Evolutionary conservation across 2,113 vertebrate species (phyloP).

Genomic region (Empidonax traillii): DNA sequence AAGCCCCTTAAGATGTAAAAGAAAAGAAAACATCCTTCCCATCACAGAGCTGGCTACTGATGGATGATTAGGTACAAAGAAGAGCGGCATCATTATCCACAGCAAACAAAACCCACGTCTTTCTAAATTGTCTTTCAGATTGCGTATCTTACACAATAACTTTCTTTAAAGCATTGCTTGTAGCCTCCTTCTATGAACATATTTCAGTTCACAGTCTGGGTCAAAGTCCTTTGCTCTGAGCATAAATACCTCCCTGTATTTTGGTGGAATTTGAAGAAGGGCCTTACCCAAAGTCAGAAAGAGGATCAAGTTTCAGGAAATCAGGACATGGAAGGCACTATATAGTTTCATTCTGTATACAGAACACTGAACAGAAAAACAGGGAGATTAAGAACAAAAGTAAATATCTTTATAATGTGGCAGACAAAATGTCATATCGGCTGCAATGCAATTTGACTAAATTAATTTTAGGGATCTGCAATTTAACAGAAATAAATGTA

Average conservation of each 20-base stretch:
- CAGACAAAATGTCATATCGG: fast-evolving
- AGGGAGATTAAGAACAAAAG: not conserved
- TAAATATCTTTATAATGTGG: not conserved
- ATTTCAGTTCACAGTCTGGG: not conserved
- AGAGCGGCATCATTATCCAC: not conserved
- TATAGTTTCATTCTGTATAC: not conserved
- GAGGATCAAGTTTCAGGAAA: not conserved
- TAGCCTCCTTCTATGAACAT: not conserved
- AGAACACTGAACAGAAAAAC: not conserved
- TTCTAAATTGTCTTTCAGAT: not conserved
- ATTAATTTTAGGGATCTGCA: not conserved
- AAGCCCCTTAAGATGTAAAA: not conserved
- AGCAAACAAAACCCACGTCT: not conserved
- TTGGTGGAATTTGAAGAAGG: not conserved
- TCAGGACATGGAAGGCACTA: not conserved
- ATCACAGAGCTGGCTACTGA: not conserved
- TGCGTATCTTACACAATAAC: not conserved
- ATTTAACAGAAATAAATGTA: not conserved
- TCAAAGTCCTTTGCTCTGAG: not conserved
- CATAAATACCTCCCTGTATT: not conserved
- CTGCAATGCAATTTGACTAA: not conserved
- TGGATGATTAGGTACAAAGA: not conserved
- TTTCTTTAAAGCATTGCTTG: not conserved
- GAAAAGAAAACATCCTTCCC: not conserved
- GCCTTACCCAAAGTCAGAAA: not conserved